Percentiles rank a stretch among this genome's conserved stretches.
Evolutionary conservation across 2,113 vertebrate genomes (phyloP).

Genomic region (Tragelaphus imberbis): DNA sequence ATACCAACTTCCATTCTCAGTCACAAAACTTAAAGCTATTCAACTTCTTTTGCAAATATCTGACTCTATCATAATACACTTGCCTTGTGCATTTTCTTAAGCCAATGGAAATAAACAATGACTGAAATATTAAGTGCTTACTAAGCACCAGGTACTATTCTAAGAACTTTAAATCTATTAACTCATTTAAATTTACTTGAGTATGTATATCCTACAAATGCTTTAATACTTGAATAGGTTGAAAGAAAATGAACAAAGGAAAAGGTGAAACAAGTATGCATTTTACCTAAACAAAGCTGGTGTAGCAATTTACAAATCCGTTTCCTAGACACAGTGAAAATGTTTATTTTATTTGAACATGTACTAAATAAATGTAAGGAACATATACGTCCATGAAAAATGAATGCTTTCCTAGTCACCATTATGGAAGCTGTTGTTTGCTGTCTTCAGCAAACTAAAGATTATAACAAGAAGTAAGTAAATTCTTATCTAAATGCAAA

Average conservation of each 20-base stretch:
- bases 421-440: neutral
- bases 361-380: neutral
- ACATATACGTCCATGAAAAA: neutral
- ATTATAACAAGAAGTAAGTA: neutral
- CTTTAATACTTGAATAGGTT: neutral
- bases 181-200: neutral
- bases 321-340: neutral
- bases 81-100: neutral
- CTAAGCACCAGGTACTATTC: neutral
- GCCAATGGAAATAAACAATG: neutral
- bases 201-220: neutral
- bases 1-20: neutral
- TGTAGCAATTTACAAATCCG: neutral
- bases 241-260: neutral
- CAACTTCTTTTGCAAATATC: neutral
- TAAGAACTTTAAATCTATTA: neutral
- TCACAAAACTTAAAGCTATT: conserved; percentile 22
- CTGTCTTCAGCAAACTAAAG: neutral
- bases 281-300: neutral
- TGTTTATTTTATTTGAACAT: neutral
- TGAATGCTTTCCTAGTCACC: neutral
- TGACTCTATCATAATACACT: neutral
- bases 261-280: neutral
- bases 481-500: neutral
- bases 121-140: neutral